Conservation (phyloP, 2,113 vertebrate species). For the Nothoprocta pentlandii region DNA sequence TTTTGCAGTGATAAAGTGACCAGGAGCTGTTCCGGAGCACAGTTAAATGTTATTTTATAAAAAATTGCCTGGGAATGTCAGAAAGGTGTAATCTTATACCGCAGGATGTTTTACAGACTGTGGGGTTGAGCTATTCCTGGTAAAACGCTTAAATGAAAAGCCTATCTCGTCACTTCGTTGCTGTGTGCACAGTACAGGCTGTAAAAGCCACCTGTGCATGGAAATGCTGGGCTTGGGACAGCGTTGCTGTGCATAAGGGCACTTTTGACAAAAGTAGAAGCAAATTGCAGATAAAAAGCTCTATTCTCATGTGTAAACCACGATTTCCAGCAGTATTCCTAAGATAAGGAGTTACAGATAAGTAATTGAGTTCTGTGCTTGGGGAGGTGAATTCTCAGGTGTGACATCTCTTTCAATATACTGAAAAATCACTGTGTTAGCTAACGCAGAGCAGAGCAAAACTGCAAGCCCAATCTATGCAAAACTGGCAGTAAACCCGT, state of each 20-base stretch:
- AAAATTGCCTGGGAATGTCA: conserved; percentile 44
- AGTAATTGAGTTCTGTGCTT: background rate
- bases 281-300: background rate
- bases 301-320: background rate
- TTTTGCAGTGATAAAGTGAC: background rate
- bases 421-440: background rate
- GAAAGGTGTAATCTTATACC: conserved; percentile 39
- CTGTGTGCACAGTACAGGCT: background rate
- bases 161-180: conserved; percentile 28
- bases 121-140: conserved; percentile 40
- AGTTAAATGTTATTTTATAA: conserved; percentile 39
- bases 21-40: background rate
- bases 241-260: background rate
- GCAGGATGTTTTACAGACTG: conserved; percentile 31
- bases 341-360: background rate
- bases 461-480: background rate
- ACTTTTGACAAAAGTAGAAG: conserved; percentile 7
- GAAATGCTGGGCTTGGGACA: background rate
- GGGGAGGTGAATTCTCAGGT: background rate
- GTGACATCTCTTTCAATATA: background rate
- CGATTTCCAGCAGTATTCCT: background rate
- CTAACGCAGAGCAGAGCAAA: background rate
- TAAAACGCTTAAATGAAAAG: conserved; percentile 50
- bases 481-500: background rate
- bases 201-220: conserved; percentile 58